Percentiles rank a stretch among this genome's conserved stretches.
These are phyloP conservation scores for Philypnodon macrostomus DNA, from an alignment of 2,797 vertebrate species.

Conservation along the genomic window DNA sequence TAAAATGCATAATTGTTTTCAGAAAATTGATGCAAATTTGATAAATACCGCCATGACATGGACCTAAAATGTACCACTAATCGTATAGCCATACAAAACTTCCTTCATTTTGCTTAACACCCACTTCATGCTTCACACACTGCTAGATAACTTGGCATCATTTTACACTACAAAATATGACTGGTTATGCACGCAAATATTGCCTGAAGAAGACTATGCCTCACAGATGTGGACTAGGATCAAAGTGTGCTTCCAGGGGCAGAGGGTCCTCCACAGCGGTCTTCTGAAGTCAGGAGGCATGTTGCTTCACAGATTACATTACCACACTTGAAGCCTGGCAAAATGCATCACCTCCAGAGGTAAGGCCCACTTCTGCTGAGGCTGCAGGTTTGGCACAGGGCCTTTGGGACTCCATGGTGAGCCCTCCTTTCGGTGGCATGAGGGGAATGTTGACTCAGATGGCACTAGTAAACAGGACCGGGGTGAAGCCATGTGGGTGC, in stretches of 20 bases:
- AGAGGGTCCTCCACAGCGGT: conserved; percentile 18
- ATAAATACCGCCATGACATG: no score
- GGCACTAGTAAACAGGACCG: conserved; percentile 77
- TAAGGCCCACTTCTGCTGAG: conserved; percentile 33
- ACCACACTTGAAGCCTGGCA: conserved; percentile 52
- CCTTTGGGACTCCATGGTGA: conserved; percentile 31
- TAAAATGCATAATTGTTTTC: no score
- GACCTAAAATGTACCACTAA: no score
- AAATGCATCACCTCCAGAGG: conserved; percentile 40
- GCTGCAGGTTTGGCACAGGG: conserved; percentile 16
- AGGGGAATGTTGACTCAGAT: conserved; percentile 83
- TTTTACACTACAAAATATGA: conserved; percentile 2
- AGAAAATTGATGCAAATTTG: no score
- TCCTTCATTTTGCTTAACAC: no score
- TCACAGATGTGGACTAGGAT: conserved; percentile 34
- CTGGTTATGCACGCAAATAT: conserved; percentile 4
- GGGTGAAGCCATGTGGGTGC: conserved; percentile 66
- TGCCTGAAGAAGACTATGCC: conserved; percentile 9
- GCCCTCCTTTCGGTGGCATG: conserved; percentile 48
- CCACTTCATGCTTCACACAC: no score
- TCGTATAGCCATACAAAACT: no score
- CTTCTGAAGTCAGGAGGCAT: conserved; percentile 48
- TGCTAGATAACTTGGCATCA: no score
- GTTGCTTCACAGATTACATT: conserved; percentile 64
- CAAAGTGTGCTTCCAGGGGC: conserved; percentile 23